phyloP scores from a whole-genome alignment of 1,140 invertebrate species.

The Drosophila fuyamai region DNA sequence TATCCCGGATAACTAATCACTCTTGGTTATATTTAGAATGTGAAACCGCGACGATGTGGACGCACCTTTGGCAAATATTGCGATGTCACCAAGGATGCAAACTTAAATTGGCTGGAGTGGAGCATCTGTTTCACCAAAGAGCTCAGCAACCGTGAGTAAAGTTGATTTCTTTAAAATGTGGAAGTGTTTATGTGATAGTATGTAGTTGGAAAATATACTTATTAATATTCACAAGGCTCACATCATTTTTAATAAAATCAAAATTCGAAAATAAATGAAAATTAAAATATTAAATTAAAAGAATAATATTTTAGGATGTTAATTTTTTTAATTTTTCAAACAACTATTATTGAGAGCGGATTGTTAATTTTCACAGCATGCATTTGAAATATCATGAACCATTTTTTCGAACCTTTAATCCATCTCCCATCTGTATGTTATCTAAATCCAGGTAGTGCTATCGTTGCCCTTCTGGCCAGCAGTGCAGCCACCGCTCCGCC shows the following conservation, averaged over 20 bases:
- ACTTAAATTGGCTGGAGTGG: slow-evolving; percentile 93
- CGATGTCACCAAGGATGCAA: slow-evolving; percentile 92
- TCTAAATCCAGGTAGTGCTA: slow-evolving; percentile 57
- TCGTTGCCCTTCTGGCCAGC: slow-evolving; percentile 53
- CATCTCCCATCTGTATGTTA: slow-evolving; percentile 26
- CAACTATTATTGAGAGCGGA: too few relatives aligned
- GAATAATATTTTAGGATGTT: too few relatives aligned
- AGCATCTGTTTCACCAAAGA: slow-evolving; percentile 91
- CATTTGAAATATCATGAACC: background rate
- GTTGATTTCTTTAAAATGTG: background rate
- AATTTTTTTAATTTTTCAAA: too few relatives aligned
- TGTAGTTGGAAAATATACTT: too few relatives aligned
- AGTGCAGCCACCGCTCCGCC: slow-evolving; percentile 53
- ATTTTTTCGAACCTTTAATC: slow-evolving; percentile 22
- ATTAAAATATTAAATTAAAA: too few relatives aligned
- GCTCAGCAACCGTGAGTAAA: slow-evolving; percentile 85
- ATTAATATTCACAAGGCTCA: too few relatives aligned
- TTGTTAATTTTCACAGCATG: background rate
- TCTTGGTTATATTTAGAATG: slow-evolving; percentile 85
- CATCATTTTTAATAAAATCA: too few relatives aligned
- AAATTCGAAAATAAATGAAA: too few relatives aligned
- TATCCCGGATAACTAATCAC: background rate
- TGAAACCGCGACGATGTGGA: slow-evolving; percentile 94
- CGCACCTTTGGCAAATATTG: slow-evolving; percentile 94
- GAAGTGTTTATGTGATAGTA: too few relatives aligned